A percentile compares a stretch with the other conserved stretches of the same genome.
These are phyloP conservation scores for Anoplophora glabripennis DNA, from an alignment of 1,140 invertebrate genomes.

Conservation along the genomic window DNA sequence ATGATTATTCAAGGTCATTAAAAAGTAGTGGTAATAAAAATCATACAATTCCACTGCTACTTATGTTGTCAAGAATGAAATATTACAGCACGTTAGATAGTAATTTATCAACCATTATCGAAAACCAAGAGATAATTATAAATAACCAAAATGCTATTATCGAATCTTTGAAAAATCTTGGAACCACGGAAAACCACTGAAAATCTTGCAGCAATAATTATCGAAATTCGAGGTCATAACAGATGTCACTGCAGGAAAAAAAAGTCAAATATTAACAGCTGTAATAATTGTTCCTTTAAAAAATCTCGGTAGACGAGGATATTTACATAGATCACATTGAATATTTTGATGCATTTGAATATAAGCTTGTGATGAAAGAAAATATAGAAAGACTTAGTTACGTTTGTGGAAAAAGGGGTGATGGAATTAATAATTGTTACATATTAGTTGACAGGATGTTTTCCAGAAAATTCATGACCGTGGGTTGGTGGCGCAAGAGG, in stretches of 20 bases:
- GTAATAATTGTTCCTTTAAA: neutral
- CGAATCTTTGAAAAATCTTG: neutral
- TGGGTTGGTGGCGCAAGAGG: conserved; percentile 18
- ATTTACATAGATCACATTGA: neutral
- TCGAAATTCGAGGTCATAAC: neutral
- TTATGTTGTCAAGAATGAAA: neutral
- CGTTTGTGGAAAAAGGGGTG: conserved; percentile 13
- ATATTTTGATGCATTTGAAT: neutral
- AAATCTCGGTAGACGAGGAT: neutral
- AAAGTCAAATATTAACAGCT: neutral
- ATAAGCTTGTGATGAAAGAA: neutral
- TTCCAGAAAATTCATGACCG: conserved; percentile 19
- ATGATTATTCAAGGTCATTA: too few relatives aligned
- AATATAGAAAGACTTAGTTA: conserved; percentile 3
- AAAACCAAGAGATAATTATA: conserved; percentile 4
- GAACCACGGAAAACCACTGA: neutral
- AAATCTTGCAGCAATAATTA: neutral
- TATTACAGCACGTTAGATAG: neutral
- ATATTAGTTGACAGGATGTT: conserved; percentile 18
- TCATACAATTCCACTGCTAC: neutral
- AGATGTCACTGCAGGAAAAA: neutral
- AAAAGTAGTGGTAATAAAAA: neutral
- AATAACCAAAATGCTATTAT: conserved; percentile 1
- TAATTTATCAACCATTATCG: conserved; percentile 1
- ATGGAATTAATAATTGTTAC: conserved; percentile 16